phyloP scores from a whole-genome alignment of 2,888 invertebrate genomes.

The Papilio elwesi region DNA sequence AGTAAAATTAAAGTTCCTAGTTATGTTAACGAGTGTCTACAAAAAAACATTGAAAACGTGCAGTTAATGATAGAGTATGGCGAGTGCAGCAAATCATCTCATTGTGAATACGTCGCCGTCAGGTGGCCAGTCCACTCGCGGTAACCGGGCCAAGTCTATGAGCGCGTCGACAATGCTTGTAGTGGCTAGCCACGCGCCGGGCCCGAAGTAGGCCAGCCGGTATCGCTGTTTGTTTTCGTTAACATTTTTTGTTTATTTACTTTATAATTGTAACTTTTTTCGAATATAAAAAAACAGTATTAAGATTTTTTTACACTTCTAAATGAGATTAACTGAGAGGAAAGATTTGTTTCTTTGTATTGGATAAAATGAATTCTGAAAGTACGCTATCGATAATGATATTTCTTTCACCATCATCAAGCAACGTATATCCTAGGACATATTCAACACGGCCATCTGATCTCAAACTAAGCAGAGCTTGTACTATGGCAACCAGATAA shows the following conservation, averaged over 20 bases:
- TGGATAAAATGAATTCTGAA: not conserved
- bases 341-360: not conserved
- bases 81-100: slow-evolving; percentile 40
- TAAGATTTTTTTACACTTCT: not conserved
- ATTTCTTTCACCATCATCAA: not conserved
- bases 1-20: too few relatives aligned
- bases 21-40: too few relatives aligned
- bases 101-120: slow-evolving; percentile 37
- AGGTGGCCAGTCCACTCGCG: slow-evolving; percentile 42
- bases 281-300: not conserved
- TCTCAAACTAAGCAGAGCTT: too few relatives aligned
- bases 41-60: too few relatives aligned
- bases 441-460: too few relatives aligned
- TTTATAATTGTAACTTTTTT: slow-evolving; percentile 6
- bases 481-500: too few relatives aligned
- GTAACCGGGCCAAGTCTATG: slow-evolving; percentile 42
- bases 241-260: not conserved
- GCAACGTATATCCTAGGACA: too few relatives aligned
- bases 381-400: not conserved
- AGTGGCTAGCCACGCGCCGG: slow-evolving; percentile 6
- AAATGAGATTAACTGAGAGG: slow-evolving; percentile 5
- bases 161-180: slow-evolving; percentile 31
- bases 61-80: not conserved
- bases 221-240: slow-evolving; percentile 7
- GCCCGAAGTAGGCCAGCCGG: slow-evolving; percentile 15